Evolutionary conservation across 2,113 vertebrate genomes (phyloP).

Genomic region (Toxostoma redivivum): DNA sequence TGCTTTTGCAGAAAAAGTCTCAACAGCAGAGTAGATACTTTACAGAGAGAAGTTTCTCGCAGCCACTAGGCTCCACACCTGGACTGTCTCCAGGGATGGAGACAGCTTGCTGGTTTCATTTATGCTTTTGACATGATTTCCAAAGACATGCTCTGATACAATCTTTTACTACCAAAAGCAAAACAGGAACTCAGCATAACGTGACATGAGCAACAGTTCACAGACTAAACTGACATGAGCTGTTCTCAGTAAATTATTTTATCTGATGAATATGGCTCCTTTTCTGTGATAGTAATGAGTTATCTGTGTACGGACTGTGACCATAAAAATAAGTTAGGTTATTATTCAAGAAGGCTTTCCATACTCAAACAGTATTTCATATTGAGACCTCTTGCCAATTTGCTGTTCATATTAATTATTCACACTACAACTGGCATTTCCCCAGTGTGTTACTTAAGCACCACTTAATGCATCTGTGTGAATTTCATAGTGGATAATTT

Average conservation of each 20-base stretch:
- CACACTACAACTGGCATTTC: conserved; percentile 36
- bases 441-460: neutral
- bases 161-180: neutral
- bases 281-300: neutral
- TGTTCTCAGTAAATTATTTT: neutral
- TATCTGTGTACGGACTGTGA: conserved; percentile 25
- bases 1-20: neutral
- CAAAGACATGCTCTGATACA: neutral
- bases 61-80: neutral
- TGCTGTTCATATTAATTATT: conserved; percentile 39
- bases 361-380: neutral
- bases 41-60: neutral
- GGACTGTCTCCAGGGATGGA: neutral
- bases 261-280: neutral
- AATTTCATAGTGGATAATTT: neutral
- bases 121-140: neutral
- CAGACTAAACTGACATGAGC: neutral
- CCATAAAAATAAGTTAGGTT: neutral
- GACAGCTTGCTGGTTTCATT: neutral
- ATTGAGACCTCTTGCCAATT: conserved; percentile 13
- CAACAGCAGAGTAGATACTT: neutral
- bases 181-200: neutral
- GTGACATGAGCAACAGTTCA: neutral
- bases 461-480: neutral
- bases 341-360: conserved; percentile 7